A percentile compares a stretch with the other conserved stretches of the same genome.
Conservation (phyloP, 2,113 vertebrate species). For the Hydropotes inermis region DNA sequence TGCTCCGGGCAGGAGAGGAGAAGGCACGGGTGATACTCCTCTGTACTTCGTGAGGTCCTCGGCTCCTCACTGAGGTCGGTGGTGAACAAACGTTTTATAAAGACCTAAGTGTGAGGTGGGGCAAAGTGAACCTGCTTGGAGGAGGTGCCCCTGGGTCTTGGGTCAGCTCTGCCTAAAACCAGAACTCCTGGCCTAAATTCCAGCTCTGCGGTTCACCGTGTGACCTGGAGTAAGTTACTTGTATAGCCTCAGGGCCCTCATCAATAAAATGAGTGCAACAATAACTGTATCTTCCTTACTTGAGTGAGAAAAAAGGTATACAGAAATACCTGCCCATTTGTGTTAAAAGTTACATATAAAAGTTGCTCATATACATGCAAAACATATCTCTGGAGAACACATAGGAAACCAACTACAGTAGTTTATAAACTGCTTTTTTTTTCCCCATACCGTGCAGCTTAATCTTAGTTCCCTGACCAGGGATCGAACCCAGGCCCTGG, state of each 20-base stretch:
- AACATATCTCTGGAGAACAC: not conserved
- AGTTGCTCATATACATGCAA: not conserved
- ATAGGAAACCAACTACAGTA: not conserved
- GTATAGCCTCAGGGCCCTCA: not conserved
- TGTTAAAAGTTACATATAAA: not conserved
- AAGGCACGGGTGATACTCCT: fast-evolving
- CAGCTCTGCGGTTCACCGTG: fast-evolving
- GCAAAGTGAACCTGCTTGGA: not conserved
- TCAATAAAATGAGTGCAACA: not conserved
- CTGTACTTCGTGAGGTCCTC: not conserved
- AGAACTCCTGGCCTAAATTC: not conserved
- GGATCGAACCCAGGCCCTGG: not conserved
- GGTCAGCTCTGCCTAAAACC: not conserved
- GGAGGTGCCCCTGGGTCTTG: not conserved
- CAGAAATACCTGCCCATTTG: not conserved
- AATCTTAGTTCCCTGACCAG: not conserved
- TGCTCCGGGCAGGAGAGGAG: not conserved
- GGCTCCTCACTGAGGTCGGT: not conserved
- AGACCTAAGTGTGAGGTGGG: not conserved
- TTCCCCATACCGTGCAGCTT: not conserved
- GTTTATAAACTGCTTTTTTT: not conserved
- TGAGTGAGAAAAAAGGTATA: not conserved
- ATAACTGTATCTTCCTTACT: not conserved
- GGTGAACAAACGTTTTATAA: not conserved
- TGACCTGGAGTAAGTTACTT: not conserved